Percentiles rank a stretch among this genome's conserved stretches.
These are phyloP conservation scores for Eciton burchellii DNA, from an alignment of 1,140 invertebrate genomes.

Conservation along the genomic window DNA sequence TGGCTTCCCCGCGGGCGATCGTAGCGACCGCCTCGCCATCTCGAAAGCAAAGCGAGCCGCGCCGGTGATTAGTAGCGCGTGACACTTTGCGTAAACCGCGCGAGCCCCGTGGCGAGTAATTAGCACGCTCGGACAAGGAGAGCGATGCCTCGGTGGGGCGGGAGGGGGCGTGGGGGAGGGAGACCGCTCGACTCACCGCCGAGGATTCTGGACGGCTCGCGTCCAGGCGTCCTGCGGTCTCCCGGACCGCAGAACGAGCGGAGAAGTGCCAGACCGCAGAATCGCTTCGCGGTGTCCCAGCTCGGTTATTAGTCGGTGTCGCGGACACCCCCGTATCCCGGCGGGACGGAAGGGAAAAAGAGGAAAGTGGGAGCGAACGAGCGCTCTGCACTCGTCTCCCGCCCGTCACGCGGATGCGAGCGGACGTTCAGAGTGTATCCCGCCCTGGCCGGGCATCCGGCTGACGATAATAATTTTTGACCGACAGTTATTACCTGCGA, in stretches of 20 bases:
- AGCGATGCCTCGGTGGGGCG: too few relatives aligned
- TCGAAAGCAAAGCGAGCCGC: neutral
- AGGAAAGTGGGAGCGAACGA: neutral
- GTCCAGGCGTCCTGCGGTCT: slow-evolving; percentile 68
- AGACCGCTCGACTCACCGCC: too few relatives aligned
- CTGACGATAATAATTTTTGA: slow-evolving; percentile 52
- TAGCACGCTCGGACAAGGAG: slow-evolving; percentile 2
- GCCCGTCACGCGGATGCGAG: slow-evolving; percentile 6
- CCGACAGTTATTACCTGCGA: slow-evolving; percentile 55
- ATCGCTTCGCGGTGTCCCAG: slow-evolving; percentile 42
- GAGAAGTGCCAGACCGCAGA: slow-evolving; percentile 39
- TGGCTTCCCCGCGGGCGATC: neutral
- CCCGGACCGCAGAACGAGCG: slow-evolving; percentile 49
- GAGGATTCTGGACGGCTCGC: slow-evolving; percentile 21
- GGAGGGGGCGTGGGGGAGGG: too few relatives aligned
- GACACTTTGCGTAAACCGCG: slow-evolving; percentile 10
- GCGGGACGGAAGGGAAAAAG: neutral
- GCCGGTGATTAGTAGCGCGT: slow-evolving; percentile 15
- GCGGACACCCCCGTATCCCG: neutral
- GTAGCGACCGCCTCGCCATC: too few relatives aligned
- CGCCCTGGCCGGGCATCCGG: neutral
- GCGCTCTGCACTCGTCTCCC: slow-evolving; percentile 1
- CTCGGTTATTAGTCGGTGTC: slow-evolving; percentile 66
- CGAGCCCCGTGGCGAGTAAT: slow-evolving; percentile 1
- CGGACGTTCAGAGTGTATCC: slow-evolving; percentile 42